Evolutionary conservation across 2,797 vertebrate species (phyloP).

Genomic region (Percopsis omiscomaycus): DNA sequence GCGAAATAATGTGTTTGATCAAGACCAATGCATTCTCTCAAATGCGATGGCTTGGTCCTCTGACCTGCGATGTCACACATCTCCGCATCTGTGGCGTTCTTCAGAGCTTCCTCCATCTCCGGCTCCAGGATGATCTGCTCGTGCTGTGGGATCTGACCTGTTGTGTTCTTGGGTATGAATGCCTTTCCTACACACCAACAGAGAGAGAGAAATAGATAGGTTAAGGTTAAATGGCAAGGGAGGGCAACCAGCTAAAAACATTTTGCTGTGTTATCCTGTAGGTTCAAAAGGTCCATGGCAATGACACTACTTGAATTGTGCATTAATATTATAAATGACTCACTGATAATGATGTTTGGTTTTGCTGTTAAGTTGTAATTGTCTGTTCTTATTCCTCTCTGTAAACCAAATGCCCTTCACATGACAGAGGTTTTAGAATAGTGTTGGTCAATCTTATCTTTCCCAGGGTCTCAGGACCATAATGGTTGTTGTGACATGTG

Average conservation of each 20-base stretch:
- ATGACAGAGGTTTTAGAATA: too few species aligned
- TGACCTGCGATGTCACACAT: slow-evolving; percentile 96
- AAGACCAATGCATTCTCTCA: too few species aligned
- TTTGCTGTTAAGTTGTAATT: too few species aligned
- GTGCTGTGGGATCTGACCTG: slow-evolving; percentile 77
- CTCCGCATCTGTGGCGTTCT: slow-evolving; percentile 90
- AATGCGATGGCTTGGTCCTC: slow-evolving; percentile 2
- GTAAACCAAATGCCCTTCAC: too few species aligned
- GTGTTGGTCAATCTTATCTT: too few species aligned
- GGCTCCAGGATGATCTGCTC: slow-evolving; percentile 93
- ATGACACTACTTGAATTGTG: too few species aligned
- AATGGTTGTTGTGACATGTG: neutral
- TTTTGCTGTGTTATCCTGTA: too few species aligned
- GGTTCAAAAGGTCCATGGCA: too few species aligned
- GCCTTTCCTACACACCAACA: slow-evolving; percentile 77
- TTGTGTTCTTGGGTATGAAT: slow-evolving; percentile 81
- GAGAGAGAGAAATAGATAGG: slow-evolving; percentile 7
- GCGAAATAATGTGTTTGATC: neutral
- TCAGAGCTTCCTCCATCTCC: slow-evolving; percentile 92
- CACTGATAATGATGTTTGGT: neutral
- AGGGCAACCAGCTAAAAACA: too few species aligned
- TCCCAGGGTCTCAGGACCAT: neutral
- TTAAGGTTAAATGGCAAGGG: neutral
- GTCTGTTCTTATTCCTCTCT: too few species aligned
- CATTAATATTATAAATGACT: neutral